Evolutionary conservation across 1,140 invertebrate species (phyloP).

Genomic region (Drosophila ambigua): DNA sequence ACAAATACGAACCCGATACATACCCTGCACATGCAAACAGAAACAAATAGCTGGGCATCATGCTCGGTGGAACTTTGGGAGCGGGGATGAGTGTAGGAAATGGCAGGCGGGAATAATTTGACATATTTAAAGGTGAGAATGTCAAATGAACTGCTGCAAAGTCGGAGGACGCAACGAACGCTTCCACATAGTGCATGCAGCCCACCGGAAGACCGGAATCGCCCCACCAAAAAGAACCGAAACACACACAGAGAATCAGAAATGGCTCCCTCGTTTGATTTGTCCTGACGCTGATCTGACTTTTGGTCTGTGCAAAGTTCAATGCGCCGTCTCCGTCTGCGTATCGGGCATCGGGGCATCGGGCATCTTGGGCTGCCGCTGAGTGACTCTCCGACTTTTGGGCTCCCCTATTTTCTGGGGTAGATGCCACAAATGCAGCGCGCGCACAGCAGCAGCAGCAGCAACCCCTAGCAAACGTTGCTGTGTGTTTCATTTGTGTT

Average conservation of each 20-base stretch:
- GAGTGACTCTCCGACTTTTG: conserved; percentile 11
- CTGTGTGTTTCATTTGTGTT: conserved; percentile 27
- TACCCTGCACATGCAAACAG: background rate
- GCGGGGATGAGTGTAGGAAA: too few species aligned
- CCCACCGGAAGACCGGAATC: background rate
- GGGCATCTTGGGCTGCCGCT: conserved; percentile 2
- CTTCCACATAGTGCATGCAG: background rate
- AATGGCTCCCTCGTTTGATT: conserved; percentile 57
- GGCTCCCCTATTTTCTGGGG: conserved; percentile 51
- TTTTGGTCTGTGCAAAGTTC: conserved; percentile 71
- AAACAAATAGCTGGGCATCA: too few species aligned
- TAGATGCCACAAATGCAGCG: conserved; percentile 29
- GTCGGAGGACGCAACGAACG: background rate
- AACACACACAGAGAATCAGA: conserved; percentile 21
- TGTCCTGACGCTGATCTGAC: conserved; percentile 54
- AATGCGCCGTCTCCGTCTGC: conserved; percentile 51
- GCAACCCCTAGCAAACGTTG: conserved; percentile 68
- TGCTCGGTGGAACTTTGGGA: too few species aligned
- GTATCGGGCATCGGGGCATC: background rate
- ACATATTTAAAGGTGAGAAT: too few species aligned
- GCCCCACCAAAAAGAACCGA: background rate
- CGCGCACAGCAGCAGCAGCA: background rate
- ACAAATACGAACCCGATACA: conserved; percentile 5
- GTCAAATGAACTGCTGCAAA: too few species aligned
- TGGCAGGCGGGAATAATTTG: too few species aligned